Evolutionary conservation across 2,797 vertebrate genomes (phyloP), one percentile per base, ranked within the genome.

Genomic region (Crossoptilon crossoptilon): DNA sequence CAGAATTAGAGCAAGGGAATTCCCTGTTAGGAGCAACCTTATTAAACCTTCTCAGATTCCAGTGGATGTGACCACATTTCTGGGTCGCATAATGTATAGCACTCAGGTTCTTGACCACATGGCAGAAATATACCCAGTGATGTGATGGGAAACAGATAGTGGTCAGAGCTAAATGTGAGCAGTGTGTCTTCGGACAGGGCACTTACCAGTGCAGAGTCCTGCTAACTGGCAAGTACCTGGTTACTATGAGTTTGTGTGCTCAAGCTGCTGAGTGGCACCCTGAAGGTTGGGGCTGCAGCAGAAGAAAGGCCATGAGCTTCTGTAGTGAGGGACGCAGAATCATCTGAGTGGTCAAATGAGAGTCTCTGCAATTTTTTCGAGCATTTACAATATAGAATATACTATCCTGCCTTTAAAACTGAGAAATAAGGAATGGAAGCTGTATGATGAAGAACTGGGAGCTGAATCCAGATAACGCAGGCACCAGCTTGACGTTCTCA

Each of bases 401-500:
- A 78, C 75, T 70, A 51, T 35, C 31, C 17, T 79, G 60, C 22
- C 31, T 56, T 8, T 39, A 63, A 77, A 89, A 83, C 51, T 21
- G 51, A 75, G 74, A 67, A 78, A 37, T 29, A 29, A 86, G 67
- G 27, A 87, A 24, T 31, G 71, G 24, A 60, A 73, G 27, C 70
- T 92, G 63, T 63, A 48, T 26, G 71, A 81, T 33, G 76, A 81
- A 86, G 84, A 91, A 70, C 17, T 53, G 56, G 19, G 70, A 79
- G n/a, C 80, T 80, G 68, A 88, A 74, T 86, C 48, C 77, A 88
- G 90, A 88, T 95, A 95, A 71, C 69, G 33, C 67, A 43, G 82
- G 33, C 19, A 4, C 89, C 91, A 94, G 84, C 70, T 60, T 58
- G 35, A 68, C n/a, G 35, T 87, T 90, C 74, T 87, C 55, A 35